These are phyloP conservation scores for Drosophila merina DNA, from an alignment of 2,888 invertebrate genomes.

Conservation along the genomic window DNA sequence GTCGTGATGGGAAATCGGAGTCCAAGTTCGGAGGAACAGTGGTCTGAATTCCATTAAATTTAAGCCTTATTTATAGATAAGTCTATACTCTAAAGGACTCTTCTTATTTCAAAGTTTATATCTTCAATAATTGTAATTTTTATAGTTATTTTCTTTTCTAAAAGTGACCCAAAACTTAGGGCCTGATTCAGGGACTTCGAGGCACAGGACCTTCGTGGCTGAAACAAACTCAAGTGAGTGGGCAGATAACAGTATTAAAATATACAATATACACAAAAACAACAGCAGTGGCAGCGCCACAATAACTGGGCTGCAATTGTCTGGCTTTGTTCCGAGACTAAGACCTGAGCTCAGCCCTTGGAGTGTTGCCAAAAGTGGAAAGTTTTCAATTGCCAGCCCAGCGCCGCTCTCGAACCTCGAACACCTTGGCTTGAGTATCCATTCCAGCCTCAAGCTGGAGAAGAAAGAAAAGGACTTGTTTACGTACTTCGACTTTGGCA, in stretches of 20 bases:
- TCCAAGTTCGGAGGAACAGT: constrained; percentile 21
- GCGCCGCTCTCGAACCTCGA: neutral
- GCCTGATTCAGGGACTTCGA: neutral
- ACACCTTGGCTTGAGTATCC: neutral
- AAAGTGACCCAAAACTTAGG: neutral
- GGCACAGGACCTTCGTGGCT: constrained; percentile 31
- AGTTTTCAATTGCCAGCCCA: constrained; percentile 53
- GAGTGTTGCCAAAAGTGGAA: constrained; percentile 47
- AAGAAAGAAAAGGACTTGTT: constrained; percentile 18
- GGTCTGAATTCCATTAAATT: neutral
- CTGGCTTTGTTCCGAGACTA: constrained; percentile 30
- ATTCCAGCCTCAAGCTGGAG: neutral
- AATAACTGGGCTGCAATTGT: constrained; percentile 56
- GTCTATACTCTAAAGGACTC: no score
- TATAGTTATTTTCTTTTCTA: neutral
- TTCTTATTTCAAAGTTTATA: neutral
- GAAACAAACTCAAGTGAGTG: constrained; percentile 20
- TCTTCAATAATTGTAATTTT: neutral
- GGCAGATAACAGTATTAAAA: constrained; percentile 21
- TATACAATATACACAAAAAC: constrained; percentile 13
- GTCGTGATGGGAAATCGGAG: constrained; percentile 13
- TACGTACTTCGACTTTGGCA: constrained; percentile 29
- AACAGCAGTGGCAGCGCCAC: constrained; percentile 14
- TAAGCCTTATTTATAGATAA: neutral
- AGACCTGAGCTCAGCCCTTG: constrained; percentile 18